Evolutionary conservation across 2,113 vertebrate species (phyloP), one percentile per base, ranked within the genome.

Genomic region (Mustela lutreola): DNA sequence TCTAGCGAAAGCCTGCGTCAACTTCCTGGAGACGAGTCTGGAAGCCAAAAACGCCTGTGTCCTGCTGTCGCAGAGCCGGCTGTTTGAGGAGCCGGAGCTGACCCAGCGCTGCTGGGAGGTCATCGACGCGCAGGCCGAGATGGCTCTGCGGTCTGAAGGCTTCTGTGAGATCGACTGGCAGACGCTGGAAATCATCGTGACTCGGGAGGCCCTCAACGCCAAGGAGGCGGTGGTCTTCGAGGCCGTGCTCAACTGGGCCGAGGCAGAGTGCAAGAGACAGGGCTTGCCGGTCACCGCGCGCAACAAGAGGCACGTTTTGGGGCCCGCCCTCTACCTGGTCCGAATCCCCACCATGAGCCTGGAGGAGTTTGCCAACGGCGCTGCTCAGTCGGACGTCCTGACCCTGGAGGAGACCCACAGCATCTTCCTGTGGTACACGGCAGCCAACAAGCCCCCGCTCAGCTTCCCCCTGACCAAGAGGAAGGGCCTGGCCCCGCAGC

Each of bases 101-200:
- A 99, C 99, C 0, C 99, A 99, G 98, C 99, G 99, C 93, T 99
- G 99, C 98, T 99, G 99, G 99, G 99, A 99, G 98, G 99, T 99
- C 92, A 99, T 99, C 16, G 99, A 99, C 15, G 99, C 99, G 0
- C 99, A 99, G 98, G 99, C 99, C 1, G 99, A 99, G 98, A 99
- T 99, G 91, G 99, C 99, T 4, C 99, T 99, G 73, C 48, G 99
- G 94, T 99, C 99, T 0, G 99, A 99, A 87, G 99, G 99, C 96
- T 99, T 99, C 98, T 99, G 99, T 14, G 99, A 99, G 97, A 99
- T 99, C 28, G 99, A 99, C 97, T 98, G 98, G 97, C 99, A 99
- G 96, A 99, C 99, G 0, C 98, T 99, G 98, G 99, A 99, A 98
- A 99, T 99, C 98, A 99, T 99, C 82, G 98, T 99, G 91, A 99